phyloP scores from a whole-genome alignment of 2,113 vertebrate genomes.

The Mesoclemmys tuberculata region DNA sequence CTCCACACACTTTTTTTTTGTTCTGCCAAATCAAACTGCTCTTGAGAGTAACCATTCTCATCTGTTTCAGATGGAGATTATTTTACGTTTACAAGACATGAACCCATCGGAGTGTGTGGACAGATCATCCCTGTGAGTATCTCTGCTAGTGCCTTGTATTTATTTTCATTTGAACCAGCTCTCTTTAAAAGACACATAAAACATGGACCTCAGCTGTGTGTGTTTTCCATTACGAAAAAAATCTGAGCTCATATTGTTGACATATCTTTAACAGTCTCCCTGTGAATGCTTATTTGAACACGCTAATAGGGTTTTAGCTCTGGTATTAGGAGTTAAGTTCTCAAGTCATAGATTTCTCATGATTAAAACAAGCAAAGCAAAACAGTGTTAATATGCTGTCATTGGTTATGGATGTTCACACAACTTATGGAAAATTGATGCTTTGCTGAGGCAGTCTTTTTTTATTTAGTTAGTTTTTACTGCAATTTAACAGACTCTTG shows the following conservation, averaged over 20 bases:
- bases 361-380: constrained; percentile 80
- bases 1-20: neutral
- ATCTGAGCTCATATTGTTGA: constrained; percentile 80
- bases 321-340: constrained; percentile 77
- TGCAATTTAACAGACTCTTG: constrained; percentile 73
- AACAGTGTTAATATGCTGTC: constrained; percentile 76
- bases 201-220: constrained; percentile 72
- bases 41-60: constrained; percentile 67
- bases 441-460: constrained; percentile 72
- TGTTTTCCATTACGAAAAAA: constrained; percentile 80
- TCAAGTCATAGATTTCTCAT: constrained; percentile 79
- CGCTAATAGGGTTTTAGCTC: constrained; percentile 79
- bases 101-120: constrained; percentile 98
- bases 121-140: constrained; percentile 99
- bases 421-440: constrained; percentile 76
- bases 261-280: constrained; percentile 84
- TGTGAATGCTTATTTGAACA: constrained; percentile 86
- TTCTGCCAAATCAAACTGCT: constrained; percentile 59
- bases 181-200: constrained; percentile 78
- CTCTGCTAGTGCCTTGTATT: constrained; percentile 68
- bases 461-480: constrained; percentile 80
- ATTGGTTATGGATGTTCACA: constrained; percentile 71
- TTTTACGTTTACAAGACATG: constrained; percentile 97
- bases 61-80: constrained; percentile 96
- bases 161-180: constrained; percentile 80